Percentiles rank a stretch among this genome's conserved stretches.
Evolutionary conservation across 1,140 invertebrate genomes (phyloP).

Genomic region (Eupeodes corollae): DNA sequence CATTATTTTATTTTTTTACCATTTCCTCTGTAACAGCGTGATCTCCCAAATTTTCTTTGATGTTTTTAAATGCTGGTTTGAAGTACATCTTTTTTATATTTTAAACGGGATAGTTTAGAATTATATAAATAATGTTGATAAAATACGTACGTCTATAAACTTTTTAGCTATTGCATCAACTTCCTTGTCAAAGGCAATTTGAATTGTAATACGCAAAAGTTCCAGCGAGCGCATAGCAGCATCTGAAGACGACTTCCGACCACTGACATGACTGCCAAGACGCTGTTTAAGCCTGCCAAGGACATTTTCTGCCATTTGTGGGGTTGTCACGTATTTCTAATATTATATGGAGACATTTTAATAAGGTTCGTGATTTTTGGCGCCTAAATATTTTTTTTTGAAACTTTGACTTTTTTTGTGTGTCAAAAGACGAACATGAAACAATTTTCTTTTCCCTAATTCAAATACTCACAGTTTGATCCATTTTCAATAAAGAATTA

Average conservation of each 20-base stretch:
- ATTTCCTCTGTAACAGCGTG: constrained; percentile 28
- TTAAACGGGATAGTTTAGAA: no score
- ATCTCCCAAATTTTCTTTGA: constrained; percentile 33
- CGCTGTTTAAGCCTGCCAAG: constrained; percentile 26
- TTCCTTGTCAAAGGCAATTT: constrained; percentile 50
- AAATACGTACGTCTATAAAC: constrained; percentile 43
- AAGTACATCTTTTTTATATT: constrained; percentile 31
- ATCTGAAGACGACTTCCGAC: constrained; percentile 25
- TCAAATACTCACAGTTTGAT: neutral
- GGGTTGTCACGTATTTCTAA: constrained; percentile 31
- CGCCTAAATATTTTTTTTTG: constrained; percentile 7
- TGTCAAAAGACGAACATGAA: constrained; percentile 15
- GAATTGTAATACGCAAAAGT: constrained; percentile 49
- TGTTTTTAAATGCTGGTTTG: constrained; percentile 33
- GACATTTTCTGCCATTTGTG: constrained; percentile 31
- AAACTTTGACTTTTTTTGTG: constrained; percentile 7
- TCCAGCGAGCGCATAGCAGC: constrained; percentile 48
- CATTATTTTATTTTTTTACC: constrained; percentile 2
- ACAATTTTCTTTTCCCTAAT: constrained; percentile 9
- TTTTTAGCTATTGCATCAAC: constrained; percentile 47
- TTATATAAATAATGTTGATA: neutral
- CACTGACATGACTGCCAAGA: constrained; percentile 17
- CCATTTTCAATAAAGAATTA: neutral
- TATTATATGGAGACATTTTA: constrained; percentile 14
- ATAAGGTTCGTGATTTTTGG: constrained; percentile 8